Base-by-base conservation (phyloP, 1,140 invertebrate genomes). In the Nylanderia fulva region DNA sequence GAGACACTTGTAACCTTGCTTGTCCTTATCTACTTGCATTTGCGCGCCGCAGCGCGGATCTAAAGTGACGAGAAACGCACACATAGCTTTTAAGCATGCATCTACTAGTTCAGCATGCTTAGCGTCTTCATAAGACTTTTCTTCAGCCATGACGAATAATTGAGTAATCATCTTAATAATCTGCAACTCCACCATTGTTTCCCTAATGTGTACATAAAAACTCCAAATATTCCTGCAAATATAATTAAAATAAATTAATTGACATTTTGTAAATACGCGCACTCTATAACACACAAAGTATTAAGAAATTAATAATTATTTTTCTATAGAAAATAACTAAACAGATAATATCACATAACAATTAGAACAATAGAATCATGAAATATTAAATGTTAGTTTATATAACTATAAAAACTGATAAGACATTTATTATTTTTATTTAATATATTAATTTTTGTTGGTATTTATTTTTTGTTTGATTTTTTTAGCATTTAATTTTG, bases 151-250 rank as follows among this genome's bases (percentile, higher is more conserved):
- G 21, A 92, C 82, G 9, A 95, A 92, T 42, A 94, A 66, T 33
- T 36, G 24, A 6, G 91, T 90, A 5, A 94, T 89, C 21, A 75
- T 56, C 27, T 64, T 87, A 45, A 95, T 91, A 42, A 91, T 75
- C 48, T 88, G 76, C 18, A 69, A 61, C 6, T 93, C 77, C 21
- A 93, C 42, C 36, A 94, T 92, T 54, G 93, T 89, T n/a, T 89
- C 82, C 56, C 90, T 89, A 68, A 93, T 93, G 11, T 77, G 48
- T 42, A 92, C 86, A 8, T 90, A 64, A 27, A 80, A 86, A 5
- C 48, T 91, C 94, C 94, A 95, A 21, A 95, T 92, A 58, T 93
- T 94, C 61, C 93, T 93, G 63, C 27, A 92, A 91, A 36, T 69
- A 7, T 52, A 29, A 71, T 71, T 52, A 36, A 18, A n/a, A 68